Evolutionary conservation across 2,888 invertebrate genomes (phyloP).

Genomic region (Osedax frankpressi): DNA sequence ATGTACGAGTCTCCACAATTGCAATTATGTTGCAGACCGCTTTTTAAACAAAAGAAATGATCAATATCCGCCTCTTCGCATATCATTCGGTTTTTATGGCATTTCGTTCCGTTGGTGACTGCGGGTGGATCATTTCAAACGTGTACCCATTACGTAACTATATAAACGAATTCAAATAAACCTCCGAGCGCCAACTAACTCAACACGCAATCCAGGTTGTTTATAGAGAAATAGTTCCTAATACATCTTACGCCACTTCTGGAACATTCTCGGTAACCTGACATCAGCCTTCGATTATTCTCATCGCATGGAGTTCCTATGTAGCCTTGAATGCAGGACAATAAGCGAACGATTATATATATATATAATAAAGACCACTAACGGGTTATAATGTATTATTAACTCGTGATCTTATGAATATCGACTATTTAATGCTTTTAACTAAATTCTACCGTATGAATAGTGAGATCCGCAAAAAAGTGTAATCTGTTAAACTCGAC

Average conservation of each 20-base stretch:
- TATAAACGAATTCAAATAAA: not conserved
- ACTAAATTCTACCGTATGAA: too few relatives aligned
- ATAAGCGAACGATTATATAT: too few relatives aligned
- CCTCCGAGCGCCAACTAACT: not conserved
- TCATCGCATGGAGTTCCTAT: not conserved
- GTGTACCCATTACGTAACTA: not conserved
- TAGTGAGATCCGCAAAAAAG: too few relatives aligned
- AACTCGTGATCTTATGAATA: too few relatives aligned
- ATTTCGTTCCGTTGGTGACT: not conserved
- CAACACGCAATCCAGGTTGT: not conserved
- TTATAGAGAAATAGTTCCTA: not conserved
- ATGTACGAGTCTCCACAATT: not conserved
- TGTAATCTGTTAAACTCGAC: too few relatives aligned
- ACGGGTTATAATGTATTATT: too few relatives aligned
- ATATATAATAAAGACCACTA: too few relatives aligned
- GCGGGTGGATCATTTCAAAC: not conserved
- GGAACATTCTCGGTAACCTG: not conserved
- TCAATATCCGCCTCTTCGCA: not conserved
- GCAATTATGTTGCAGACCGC: not conserved
- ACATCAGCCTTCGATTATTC: not conserved
- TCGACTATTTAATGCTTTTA: too few relatives aligned
- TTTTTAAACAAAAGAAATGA: not conserved
- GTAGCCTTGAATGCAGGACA: not conserved
- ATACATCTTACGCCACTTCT: not conserved
- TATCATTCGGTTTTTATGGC: not conserved